Base-by-base conservation (phyloP, 1,140 invertebrate species). In the Drosophila repletoides region DNA sequence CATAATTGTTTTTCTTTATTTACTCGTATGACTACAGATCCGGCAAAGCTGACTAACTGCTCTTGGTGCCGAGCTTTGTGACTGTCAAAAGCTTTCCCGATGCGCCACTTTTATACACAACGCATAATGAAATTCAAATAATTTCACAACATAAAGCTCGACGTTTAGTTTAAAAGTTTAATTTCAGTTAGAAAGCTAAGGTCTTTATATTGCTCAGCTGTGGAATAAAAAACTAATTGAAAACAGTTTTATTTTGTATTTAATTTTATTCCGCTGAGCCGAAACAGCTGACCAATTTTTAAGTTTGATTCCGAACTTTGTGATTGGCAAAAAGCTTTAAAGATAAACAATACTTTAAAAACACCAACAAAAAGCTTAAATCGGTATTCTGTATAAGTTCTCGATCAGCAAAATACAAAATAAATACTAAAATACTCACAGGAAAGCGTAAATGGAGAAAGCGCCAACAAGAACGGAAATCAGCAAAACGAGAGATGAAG, bases 141-240 rank as follows among this genome's bases (percentile, higher is more conserved):
- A 48, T 53, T 53, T 53, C 21, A 40, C 51, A 40, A 52, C 5
- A 14, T n/a, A 24, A 15, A 49, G 48, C 48, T 52, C 10, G 0
- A 45, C 26, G 28, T 24, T 7, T 28, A 9, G 9, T 22, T 1
- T 10, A n/a, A 41, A 21, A 19, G 9, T 41, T 41, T 10, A 15
- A 3, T 5, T 14, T 28, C 10, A 28, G 7, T 9, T 17, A 5
- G 15, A 19, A n/a, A 21, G n/a, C 24, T 28, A 9, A 1, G 15
- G 12, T 12, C 29, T 45, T 7, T 28, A 28, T 9, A 15, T 28
- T 45, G 7, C n/a, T n/a, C 22, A 45, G 22, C n/a, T 45, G 10
- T 28, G 3, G 2, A 38, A n/a, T 38, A 4, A 1, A 14, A 4
- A 7, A 5, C 2, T 38, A 10, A 38, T 19, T 6, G 15, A 2